Evolutionary conservation across 2,888 invertebrate species (phyloP).

Genomic region (Idaea aversata): DNA sequence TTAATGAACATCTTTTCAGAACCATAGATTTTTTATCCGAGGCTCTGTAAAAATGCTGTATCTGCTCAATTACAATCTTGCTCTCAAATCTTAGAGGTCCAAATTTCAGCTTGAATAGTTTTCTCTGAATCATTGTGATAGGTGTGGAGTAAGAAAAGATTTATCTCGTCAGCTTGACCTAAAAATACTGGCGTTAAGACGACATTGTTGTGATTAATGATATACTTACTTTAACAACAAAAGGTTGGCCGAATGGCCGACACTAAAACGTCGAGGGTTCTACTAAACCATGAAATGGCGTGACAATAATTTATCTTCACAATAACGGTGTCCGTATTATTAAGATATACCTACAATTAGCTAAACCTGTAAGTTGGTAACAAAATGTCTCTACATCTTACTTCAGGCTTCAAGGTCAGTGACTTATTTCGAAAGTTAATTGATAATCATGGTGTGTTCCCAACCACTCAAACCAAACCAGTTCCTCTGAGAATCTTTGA

Average conservation of each 20-base stretch:
- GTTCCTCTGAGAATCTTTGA: no score
- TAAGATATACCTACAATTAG: constrained; percentile 6
- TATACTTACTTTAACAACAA: constrained; percentile 40
- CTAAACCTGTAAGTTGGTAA: neutral
- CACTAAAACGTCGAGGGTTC: constrained; percentile 16
- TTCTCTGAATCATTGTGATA: constrained; percentile 37
- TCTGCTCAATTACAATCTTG: constrained; percentile 25
- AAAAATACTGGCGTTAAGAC: constrained; percentile 44
- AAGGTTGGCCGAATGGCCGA: constrained; percentile 43
- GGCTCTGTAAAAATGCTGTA: constrained; percentile 16
- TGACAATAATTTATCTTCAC: constrained; percentile 39
- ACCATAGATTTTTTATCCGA: neutral
- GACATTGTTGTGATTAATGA: constrained; percentile 48
- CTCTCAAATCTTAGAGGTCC: constrained; percentile 16
- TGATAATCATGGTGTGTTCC: no score
- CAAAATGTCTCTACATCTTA: neutral
- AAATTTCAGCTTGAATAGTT: constrained; percentile 25
- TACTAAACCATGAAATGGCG: constrained; percentile 18
- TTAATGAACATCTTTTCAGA: neutral
- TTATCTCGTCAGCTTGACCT: constrained; percentile 45
- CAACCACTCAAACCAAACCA: no score
- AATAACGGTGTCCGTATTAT: constrained; percentile 13
- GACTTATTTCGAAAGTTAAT: no score
- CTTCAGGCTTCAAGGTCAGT: neutral
- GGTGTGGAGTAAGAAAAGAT: constrained; percentile 38